phyloP scores from a whole-genome alignment of 2,888 invertebrate genomes.

The Tipula vernalis region DNA sequence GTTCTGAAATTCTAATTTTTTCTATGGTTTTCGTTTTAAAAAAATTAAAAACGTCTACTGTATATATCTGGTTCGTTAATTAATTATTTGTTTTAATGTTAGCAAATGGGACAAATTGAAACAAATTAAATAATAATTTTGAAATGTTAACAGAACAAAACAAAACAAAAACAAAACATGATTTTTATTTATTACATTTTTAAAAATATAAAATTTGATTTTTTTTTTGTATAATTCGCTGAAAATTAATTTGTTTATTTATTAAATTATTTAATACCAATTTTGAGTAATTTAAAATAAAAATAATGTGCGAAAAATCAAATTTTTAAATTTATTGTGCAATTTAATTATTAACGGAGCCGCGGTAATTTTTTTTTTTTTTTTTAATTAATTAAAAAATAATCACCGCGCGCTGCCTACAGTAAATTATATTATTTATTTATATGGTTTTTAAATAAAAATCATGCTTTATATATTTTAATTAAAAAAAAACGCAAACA shows the following conservation, averaged over 20 bases:
- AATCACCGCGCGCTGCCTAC: neutral
- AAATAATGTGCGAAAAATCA: neutral
- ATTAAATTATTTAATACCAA: neutral
- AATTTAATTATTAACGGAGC: neutral
- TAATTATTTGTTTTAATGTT: neutral
- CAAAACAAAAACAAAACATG: neutral
- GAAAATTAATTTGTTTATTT: neutral
- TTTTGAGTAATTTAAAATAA: neutral
- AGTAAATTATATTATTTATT: neutral
- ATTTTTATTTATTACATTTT: neutral
- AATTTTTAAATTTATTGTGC: neutral
- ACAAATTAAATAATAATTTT: neutral
- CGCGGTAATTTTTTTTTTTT: neutral
- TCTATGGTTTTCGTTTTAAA: neutral
- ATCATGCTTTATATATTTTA: neutral
- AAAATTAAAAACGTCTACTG: neutral
- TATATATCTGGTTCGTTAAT: neutral
- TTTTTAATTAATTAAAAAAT: neutral
- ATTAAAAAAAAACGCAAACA: neutral
- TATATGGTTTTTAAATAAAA: neutral
- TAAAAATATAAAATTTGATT: neutral
- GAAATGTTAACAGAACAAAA: neutral
- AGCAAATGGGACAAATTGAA: neutral
- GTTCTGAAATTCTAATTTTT: neutral
- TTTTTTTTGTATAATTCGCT: neutral